A percentile compares a stretch with the other conserved stretches of the same genome.
These are phyloP conservation scores for Oreochromis spilurus DNA, from an alignment of 2,113 vertebrate genomes.

Conservation along the genomic window DNA sequence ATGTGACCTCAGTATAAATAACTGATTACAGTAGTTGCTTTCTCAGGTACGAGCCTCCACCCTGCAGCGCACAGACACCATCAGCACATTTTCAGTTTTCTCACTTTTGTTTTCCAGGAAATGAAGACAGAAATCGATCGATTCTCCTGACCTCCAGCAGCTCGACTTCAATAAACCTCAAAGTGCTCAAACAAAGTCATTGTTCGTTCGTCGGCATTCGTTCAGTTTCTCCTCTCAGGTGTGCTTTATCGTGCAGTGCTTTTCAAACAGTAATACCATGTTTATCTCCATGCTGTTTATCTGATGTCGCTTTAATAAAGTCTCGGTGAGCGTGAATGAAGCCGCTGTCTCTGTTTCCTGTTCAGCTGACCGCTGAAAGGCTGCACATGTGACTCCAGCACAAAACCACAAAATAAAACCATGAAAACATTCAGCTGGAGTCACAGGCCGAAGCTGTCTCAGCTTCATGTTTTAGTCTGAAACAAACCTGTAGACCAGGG, in stretches of 20 bases:
- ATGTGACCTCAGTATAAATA: neutral
- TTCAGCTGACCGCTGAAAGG: neutral
- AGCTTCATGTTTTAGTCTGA: neutral
- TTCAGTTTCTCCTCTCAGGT: neutral
- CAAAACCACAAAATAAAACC: neutral
- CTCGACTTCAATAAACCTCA: neutral
- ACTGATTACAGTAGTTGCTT: neutral
- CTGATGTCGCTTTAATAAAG: neutral
- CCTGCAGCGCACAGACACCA: neutral
- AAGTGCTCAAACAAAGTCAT: neutral
- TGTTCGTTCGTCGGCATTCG: neutral
- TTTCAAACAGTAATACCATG: neutral
- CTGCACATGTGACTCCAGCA: neutral
- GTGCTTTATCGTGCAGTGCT: neutral
- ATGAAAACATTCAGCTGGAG: neutral
- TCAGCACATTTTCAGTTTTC: neutral
- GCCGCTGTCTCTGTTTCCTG: neutral
- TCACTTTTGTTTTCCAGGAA: neutral
- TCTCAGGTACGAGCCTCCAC: neutral
- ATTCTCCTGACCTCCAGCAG: slow-evolving; percentile 1
- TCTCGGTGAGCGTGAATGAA: neutral
- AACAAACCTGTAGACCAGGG: neutral
- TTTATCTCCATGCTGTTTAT: neutral
- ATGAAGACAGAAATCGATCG: slow-evolving; percentile 22
- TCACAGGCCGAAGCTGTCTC: too few relatives aligned